Evolutionary conservation across 2,888 invertebrate species (phyloP), one percentile per base, ranked within the genome.

Genomic region (Netelia melanura): DNA sequence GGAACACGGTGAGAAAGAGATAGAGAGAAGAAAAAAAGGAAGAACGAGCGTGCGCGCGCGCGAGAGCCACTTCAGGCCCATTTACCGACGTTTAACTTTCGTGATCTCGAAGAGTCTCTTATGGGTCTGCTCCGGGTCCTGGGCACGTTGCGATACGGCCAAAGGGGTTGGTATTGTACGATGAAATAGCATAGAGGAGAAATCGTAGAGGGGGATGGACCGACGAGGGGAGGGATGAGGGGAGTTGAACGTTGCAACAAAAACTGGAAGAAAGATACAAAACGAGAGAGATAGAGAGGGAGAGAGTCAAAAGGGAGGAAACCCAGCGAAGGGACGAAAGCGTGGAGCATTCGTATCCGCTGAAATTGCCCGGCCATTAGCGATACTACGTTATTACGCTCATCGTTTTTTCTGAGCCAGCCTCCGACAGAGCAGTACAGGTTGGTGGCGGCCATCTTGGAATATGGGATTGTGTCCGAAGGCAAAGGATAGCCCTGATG

Each of bases 321-420:
- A 87, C 83, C 86, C 87, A 79, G 85, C 86, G 88, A 87, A 88
- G 87, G 89, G 88, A 88, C 87, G 87, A 86, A 87, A 87, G 87
- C 88, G 88, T 88, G 86, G 89, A 88, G 89, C 91, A 91, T 90
- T 93, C 91, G 92, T 92, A 93, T 91, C 90, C 92, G 90, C 85
- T 91, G 91, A 93, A 93, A 93, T 93, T 93, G 93, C 93, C 90
- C 93, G 90, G 90, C 93, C 93, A 93, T 93, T 93, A 93, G 93
- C 91, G 92, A 93, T 93, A 93, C 93, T 92, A 92, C 93, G 93
- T 93, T 93, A 93, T 93, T 93, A 93, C 93, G 91, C 88, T 92
- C 91, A 90, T 93, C 91, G 91, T 92, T 92, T 92, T 92, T 93
- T 93, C 91, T 90, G 87, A 88, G 89, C 87, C 89, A 90, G 89